These are phyloP conservation scores for Glaucidium brasilianum DNA, from an alignment of 2,113 vertebrate genomes.

Conservation along the genomic window DNA sequence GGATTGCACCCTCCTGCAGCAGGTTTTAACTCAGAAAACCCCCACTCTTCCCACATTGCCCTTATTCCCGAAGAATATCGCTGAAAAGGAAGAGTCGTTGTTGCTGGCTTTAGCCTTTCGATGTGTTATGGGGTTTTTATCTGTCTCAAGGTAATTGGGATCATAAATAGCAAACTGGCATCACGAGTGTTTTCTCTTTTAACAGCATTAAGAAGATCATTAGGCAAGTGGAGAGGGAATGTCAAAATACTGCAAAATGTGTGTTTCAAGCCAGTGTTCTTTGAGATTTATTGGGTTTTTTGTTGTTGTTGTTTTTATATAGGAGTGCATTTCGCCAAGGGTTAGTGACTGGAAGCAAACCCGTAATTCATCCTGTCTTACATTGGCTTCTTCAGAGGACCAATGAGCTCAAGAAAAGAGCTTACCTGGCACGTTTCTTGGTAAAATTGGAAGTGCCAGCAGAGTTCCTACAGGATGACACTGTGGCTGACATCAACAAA, in stretches of 20 bases:
- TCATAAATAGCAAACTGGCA: not conserved
- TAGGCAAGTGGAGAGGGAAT: not conserved
- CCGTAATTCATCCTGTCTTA: slow-evolving; percentile 90
- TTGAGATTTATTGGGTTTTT: not conserved
- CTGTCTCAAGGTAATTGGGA: not conserved
- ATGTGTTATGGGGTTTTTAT: not conserved
- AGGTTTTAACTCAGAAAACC: not conserved
- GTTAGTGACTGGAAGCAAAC: slow-evolving; percentile 89
- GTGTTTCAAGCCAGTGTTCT: not conserved
- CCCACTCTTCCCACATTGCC: not conserved
- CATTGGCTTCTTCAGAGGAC: slow-evolving; percentile 92
- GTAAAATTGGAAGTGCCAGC: slow-evolving; percentile 90
- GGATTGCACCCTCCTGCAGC: not conserved
- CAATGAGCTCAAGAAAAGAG: slow-evolving; percentile 91
- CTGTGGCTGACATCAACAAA: slow-evolving; percentile 86
- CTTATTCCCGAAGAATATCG: not conserved
- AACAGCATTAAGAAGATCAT: not conserved
- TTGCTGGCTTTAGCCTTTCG: not conserved
- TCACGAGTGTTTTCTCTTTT: not conserved
- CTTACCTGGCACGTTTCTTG: slow-evolving; percentile 92
- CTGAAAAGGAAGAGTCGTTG: not conserved
- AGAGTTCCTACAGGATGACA: slow-evolving; percentile 93
- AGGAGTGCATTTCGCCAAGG: slow-evolving; percentile 93
- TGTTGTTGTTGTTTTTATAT: not conserved
- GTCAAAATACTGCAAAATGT: not conserved